These are phyloP conservation scores for Tetropium fuscum DNA, from an alignment of 2,888 invertebrate genomes.

Conservation along the genomic window DNA sequence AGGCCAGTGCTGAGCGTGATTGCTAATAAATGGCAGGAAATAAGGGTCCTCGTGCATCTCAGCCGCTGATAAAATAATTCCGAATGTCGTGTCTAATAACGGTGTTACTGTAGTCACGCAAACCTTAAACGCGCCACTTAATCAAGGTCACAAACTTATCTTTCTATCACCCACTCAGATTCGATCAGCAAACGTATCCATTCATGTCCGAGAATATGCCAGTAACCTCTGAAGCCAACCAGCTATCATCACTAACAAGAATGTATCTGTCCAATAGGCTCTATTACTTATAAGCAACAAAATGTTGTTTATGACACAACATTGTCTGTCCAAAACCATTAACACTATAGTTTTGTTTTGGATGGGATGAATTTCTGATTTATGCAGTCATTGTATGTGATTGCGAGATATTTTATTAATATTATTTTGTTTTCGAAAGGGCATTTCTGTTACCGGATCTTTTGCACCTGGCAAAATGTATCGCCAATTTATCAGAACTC, in stretches of 20 bases:
- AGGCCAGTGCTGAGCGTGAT: constrained; percentile 64
- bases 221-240: neutral
- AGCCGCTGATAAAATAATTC: constrained; percentile 67
- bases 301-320: no score
- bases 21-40: constrained; percentile 67
- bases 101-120: constrained; percentile 61
- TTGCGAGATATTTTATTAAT: neutral
- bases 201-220: constrained; percentile 3
- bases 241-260: neutral
- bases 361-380: no score
- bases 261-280: neutral
- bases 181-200: constrained; percentile 5
- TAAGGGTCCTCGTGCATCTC: constrained; percentile 66
- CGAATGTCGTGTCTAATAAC: constrained; percentile 67
- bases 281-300: no score
- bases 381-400: neutral
- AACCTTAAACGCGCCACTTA: constrained; percentile 60
- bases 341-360: no score
- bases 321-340: no score
- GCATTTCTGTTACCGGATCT: constrained; percentile 52
- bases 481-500: constrained; percentile 59
- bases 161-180: constrained; percentile 14
- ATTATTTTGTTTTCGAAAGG: constrained; percentile 26
- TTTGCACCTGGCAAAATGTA: constrained; percentile 55
- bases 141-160: constrained; percentile 55